These are phyloP conservation scores for Solen grandis DNA, from an alignment of 1,140 invertebrate genomes.

Conservation along the genomic window DNA sequence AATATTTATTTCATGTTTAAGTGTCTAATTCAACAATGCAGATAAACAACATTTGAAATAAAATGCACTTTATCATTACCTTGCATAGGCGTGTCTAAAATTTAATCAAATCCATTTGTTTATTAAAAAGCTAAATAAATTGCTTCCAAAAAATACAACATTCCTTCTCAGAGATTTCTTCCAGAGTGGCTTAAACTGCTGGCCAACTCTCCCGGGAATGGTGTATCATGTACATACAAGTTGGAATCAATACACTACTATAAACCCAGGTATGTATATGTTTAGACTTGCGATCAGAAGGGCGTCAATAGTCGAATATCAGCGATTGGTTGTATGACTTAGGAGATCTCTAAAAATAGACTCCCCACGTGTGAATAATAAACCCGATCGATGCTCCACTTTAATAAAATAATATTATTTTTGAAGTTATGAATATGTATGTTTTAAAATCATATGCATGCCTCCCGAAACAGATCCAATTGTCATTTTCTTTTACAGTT, in stretches of 20 bases:
- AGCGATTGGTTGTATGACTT: not conserved
- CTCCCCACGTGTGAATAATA: conserved; percentile 31
- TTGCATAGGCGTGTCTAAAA: not conserved
- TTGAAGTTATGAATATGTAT: too few relatives aligned
- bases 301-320: conserved; percentile 8
- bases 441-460: too few relatives aligned
- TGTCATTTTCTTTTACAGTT: not conserved
- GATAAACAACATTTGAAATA: not conserved
- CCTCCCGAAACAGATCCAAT: too few relatives aligned
- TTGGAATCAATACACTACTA: not conserved
- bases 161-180: conserved; percentile 19
- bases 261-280: not conserved
- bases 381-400: not conserved
- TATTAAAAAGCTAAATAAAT: not conserved
- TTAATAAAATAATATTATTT: not conserved
- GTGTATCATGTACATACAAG: conserved; percentile 53
- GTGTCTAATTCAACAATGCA: too few relatives aligned
- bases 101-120: not conserved
- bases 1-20: too few relatives aligned
- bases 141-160: not conserved
- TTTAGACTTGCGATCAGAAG: conserved; percentile 39
- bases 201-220: conserved; percentile 34
- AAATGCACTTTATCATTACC: not conserved
- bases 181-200: conserved; percentile 47
- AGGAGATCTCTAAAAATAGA: conserved; percentile 44